Conservation (phyloP, 2,888 invertebrate genomes). For the Torymus aiolomorphi region DNA sequence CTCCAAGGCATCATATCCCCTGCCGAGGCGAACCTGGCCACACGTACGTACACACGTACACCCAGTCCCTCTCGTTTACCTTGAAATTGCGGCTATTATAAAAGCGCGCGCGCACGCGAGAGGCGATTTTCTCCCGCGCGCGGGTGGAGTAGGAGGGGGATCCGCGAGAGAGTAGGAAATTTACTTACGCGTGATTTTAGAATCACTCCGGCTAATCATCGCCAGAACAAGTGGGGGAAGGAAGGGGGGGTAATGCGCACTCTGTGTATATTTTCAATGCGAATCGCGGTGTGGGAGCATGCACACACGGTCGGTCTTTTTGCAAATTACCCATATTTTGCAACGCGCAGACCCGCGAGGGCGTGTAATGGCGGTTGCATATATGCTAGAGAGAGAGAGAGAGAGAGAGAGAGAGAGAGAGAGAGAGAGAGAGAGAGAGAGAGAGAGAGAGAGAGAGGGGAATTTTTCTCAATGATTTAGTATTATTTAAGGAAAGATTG, state of each 20-base stretch:
- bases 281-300: slow-evolving; percentile 28
- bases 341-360: too few species aligned
- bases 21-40: slow-evolving; percentile 15
- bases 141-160: not conserved
- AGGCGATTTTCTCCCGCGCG: slow-evolving; percentile 32
- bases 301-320: too few species aligned
- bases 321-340: too few species aligned
- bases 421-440: too few species aligned
- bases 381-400: too few species aligned
- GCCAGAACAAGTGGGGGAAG: slow-evolving; percentile 14
- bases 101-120: slow-evolving; percentile 17
- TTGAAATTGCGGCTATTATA: slow-evolving; percentile 53
- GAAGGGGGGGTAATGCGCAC: not conserved
- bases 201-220: slow-evolving; percentile 17
- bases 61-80: slow-evolving; percentile 48
- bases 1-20: slow-evolving; percentile 23
- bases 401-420: too few species aligned
- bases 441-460: too few species aligned
- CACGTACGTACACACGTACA: not conserved
- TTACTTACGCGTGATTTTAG: slow-evolving; percentile 46
- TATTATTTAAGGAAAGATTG: too few species aligned
- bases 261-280: slow-evolving; percentile 3
- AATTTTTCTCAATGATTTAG: too few species aligned
- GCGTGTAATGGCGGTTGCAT: too few species aligned
- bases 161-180: slow-evolving; percentile 25